phyloP scores from a whole-genome alignment of 2,888 invertebrate genomes.

The Cetonia aurata region DNA sequence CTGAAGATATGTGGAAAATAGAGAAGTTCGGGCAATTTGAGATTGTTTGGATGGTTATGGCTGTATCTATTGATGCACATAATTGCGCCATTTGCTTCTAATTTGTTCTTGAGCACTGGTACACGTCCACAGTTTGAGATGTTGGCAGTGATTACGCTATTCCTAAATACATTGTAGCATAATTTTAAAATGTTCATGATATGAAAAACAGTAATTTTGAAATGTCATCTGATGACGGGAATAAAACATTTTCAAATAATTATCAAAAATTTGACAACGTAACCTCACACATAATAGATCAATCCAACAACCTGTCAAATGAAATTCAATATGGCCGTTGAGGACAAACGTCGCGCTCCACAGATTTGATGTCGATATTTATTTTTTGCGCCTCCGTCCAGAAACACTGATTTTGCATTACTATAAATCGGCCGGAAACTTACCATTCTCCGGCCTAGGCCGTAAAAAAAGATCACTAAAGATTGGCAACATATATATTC shows the following conservation, averaged over 20 bases:
- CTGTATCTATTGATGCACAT: slow-evolving; percentile 23
- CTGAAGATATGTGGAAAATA: slow-evolving; percentile 64
- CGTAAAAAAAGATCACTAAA: no score
- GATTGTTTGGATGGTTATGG: slow-evolving; percentile 50
- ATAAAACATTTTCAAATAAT: not conserved
- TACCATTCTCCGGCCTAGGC: no score
- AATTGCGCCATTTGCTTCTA: slow-evolving; percentile 22
- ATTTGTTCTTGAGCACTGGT: slow-evolving; percentile 5
- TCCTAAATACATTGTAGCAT: slow-evolving; percentile 35
- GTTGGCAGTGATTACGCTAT: slow-evolving; percentile 30
- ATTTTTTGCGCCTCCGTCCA: no score
- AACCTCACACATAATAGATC: no score
- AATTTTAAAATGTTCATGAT: slow-evolving; percentile 46
- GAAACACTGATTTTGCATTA: no score
- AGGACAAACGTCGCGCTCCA: no score
- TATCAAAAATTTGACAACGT: slow-evolving; percentile 6
- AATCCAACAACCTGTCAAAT: no score
- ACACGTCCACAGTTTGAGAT: slow-evolving; percentile 9
- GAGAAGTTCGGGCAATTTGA: slow-evolving; percentile 63
- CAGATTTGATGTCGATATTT: no score
- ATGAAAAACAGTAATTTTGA: slow-evolving; percentile 44
- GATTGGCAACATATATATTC: no score
- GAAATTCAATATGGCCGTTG: no score
- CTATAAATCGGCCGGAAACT: no score
- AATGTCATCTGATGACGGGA: slow-evolving; percentile 35